A percentile compares a stretch with the other conserved stretches of the same genome.
Conservation (phyloP, 2,113 vertebrate genomes). For the Dipodomys stephensi region DNA sequence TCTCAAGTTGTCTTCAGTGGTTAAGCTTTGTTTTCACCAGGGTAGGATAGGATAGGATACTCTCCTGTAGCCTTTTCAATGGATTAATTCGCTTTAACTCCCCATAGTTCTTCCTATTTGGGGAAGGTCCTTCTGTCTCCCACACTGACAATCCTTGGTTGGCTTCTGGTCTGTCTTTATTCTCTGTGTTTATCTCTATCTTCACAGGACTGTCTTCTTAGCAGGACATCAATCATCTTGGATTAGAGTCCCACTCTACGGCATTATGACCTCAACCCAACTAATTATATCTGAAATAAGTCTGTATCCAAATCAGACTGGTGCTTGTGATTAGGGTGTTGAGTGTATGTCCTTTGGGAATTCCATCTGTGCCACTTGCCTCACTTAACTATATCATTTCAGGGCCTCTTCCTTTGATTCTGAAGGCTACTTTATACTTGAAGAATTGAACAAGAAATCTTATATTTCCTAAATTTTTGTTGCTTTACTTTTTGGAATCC, state of each 20-base stretch:
- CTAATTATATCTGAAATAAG: neutral
- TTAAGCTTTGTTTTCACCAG: neutral
- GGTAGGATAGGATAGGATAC: neutral
- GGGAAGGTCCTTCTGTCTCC: neutral
- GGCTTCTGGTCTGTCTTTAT: neutral
- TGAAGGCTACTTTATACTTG: neutral
- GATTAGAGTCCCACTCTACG: neutral
- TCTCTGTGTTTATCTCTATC: neutral
- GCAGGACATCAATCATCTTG: neutral
- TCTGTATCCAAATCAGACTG: neutral
- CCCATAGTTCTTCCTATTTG: neutral
- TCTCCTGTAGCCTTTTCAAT: neutral
- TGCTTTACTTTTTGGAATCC: neutral
- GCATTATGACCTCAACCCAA: neutral
- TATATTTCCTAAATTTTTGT: constrained; percentile 34
- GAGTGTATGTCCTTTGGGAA: no score
- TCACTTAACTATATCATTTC: neutral
- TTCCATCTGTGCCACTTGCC: neutral
- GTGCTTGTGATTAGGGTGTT: neutral
- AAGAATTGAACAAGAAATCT: constrained; percentile 20
- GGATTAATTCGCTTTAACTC: neutral
- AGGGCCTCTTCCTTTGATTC: constrained; percentile 22
- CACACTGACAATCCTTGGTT: neutral
- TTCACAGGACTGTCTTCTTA: neutral
- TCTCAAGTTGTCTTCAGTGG: no score